Evolutionary conservation across 2,113 vertebrate genomes (phyloP), one percentile per base, ranked within the genome.

Genomic region (Myiopsitta monachus): DNA sequence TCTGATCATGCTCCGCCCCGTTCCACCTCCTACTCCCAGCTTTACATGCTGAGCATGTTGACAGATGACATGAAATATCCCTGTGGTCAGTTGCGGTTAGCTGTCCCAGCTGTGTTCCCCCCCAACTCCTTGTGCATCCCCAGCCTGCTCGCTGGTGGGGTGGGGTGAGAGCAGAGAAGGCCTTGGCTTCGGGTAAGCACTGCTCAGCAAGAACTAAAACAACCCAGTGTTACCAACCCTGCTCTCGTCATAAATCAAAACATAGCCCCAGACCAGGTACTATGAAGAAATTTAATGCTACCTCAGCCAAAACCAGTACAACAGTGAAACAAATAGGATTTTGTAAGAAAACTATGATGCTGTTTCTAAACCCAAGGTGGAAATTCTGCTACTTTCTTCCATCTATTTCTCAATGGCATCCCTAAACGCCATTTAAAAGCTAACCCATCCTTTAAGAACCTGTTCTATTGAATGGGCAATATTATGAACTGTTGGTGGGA

Each of bases 51-150:
- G 23, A 54, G 15, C 8, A 14, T 12, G 33, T 15, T 2, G 1
- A 5, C 24, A 23, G 0, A 0, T 10, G 12, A 19, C 38, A 2
- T 46, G 36, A 28, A 7, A 4, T 46, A 72, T 24, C 8, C n/a
- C 54, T 55, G 18, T 31, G 52, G 30, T 31, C 19, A 39, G 23
- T 1, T 39, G 9, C 18, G 7, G 11, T 52, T 59, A 85, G 38
- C 59, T 47, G 31, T 23, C 47, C 21, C 2, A 0, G 1, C 26
- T n/a, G 9, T 22, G 38, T 26, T 5, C 22, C 11, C 1, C 1
- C 44, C 5, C 27, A 77, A 1, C 21, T 59, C 4, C 23, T 59
- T 49, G 17, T 18, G n/a, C 7, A 16, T 8, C 2, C 13, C 19
- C 39, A 46, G 8, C 18, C 18, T 33, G n/a, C n/a, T n/a, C n/a